phyloP scores from a whole-genome alignment of 2,888 invertebrate species.

The Melinaea menophilus region DNA sequence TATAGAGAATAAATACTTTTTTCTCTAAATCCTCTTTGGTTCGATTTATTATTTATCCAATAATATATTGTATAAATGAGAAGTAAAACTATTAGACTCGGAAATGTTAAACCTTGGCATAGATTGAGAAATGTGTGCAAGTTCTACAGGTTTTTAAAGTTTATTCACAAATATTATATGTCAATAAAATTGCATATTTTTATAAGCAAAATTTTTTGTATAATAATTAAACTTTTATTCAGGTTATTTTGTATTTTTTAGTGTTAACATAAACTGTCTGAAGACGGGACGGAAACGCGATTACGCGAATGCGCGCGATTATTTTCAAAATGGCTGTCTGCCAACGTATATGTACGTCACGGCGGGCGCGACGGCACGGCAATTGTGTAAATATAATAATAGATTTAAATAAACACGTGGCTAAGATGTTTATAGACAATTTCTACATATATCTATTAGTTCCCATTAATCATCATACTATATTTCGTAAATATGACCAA shows the following conservation, averaged over 20 bases:
- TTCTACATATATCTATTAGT: too few relatives aligned
- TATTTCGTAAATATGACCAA: neutral
- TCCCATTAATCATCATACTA: neutral
- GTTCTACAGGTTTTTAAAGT: neutral
- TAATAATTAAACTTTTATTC: neutral
- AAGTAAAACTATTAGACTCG: neutral
- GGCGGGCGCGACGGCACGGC: constrained; percentile 27
- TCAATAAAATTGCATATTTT: neutral
- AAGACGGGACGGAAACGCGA: constrained; percentile 48
- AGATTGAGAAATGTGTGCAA: constrained; percentile 12
- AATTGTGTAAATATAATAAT: constrained; percentile 31
- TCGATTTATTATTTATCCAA: too few relatives aligned
- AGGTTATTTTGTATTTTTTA: neutral
- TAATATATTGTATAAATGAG: too few relatives aligned
- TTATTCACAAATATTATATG: neutral
- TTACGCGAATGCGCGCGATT: constrained; percentile 45
- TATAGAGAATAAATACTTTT: too few relatives aligned
- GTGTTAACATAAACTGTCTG: neutral
- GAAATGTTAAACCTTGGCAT: constrained; percentile 24
- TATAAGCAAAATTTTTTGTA: neutral
- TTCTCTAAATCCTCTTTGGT: too few relatives aligned
- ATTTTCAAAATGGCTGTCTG: constrained; percentile 62
- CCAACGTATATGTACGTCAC: constrained; percentile 44
- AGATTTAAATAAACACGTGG: neutral
- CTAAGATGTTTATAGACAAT: constrained; percentile 9